Evolutionary conservation across 2,113 vertebrate species (phyloP).

Genomic region (Tichodroma muraria): DNA sequence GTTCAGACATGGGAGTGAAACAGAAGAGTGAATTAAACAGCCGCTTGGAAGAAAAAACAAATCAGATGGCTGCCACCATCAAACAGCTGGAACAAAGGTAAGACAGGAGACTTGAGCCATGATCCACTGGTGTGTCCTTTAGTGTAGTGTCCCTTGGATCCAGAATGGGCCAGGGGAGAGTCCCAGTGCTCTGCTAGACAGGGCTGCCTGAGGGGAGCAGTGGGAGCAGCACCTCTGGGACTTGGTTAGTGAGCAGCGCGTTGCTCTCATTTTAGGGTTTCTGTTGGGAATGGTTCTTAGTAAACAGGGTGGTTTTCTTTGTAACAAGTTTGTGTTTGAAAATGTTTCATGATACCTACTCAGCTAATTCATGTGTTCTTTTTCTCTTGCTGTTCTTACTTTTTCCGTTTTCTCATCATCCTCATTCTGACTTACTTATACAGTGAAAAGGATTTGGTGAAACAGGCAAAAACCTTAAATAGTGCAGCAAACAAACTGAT

Average conservation of each 20-base stretch:
- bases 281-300: accelerated
- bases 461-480: constrained; percentile 96
- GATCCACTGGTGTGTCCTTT: background rate
- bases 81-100: constrained; percentile 97
- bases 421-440: constrained; percentile 41
- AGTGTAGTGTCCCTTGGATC: background rate
- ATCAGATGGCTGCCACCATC: constrained; percentile 93
- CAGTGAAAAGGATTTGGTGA: constrained; percentile 97
- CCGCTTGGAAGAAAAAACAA: constrained; percentile 94
- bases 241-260: accelerated
- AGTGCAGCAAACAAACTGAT: constrained; percentile 89
- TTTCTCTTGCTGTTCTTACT: constrained; percentile 57
- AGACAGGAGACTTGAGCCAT: background rate
- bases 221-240: background rate
- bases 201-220: background rate
- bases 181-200: background rate
- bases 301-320: background rate
- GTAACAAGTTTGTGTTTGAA: background rate
- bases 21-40: constrained; percentile 91
- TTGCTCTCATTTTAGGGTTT: background rate
- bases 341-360: background rate
- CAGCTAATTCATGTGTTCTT: constrained; percentile 57
- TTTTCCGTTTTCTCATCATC: constrained; percentile 18
- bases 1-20: constrained; percentile 83
- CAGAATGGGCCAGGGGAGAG: background rate